A percentile compares a stretch with the other conserved stretches of the same genome.
Evolutionary conservation across 2,113 vertebrate species (phyloP).

Genomic region (Callipepla californica): DNA sequence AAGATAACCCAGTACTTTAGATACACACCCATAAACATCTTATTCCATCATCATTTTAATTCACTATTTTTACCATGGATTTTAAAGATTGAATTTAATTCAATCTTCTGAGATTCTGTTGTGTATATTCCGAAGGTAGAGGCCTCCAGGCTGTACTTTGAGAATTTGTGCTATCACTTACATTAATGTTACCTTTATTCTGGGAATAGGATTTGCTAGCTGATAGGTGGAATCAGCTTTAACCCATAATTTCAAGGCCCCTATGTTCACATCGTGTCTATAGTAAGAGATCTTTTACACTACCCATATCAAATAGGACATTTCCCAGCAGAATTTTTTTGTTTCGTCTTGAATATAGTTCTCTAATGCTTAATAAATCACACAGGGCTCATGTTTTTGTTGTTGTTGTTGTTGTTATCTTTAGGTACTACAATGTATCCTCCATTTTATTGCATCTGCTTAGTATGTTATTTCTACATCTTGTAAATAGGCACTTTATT

Average conservation of each 20-base stretch:
- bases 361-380: background rate
- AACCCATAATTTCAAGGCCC: background rate
- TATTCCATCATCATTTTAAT: background rate
- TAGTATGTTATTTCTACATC: background rate
- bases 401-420: background rate
- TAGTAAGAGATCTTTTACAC: background rate
- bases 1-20: background rate
- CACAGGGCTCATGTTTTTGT: background rate
- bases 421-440: background rate
- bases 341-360: background rate
- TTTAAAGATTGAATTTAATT: too few relatives aligned
- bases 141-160: background rate
- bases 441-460: background rate
- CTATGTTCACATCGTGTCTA: background rate
- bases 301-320: background rate
- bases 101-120: background rate
- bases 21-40: background rate
- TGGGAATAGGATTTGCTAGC: accelerated
- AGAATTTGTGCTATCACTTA: background rate
- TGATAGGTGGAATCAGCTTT: background rate
- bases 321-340: background rate
- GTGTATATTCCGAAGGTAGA: background rate
- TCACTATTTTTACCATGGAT: background rate
- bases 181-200: background rate
- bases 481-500: background rate